Conservation (phyloP, 2,797 vertebrate genomes). For the Cynodonichthys magdalenae region DNA sequence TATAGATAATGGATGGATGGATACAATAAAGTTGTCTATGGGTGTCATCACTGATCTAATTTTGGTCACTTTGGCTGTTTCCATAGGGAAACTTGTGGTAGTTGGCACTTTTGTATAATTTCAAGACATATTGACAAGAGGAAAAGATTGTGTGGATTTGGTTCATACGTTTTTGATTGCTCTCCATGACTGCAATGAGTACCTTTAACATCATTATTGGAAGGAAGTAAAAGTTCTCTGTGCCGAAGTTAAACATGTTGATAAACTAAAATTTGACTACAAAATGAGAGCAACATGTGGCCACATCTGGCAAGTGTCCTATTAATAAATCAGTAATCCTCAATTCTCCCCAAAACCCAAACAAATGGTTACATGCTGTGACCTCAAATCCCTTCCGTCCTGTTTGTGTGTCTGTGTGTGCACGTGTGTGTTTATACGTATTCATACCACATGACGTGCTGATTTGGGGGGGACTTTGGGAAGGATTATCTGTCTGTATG, state of each 20-base stretch:
- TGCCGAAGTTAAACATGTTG: constrained; percentile 20
- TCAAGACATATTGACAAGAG: no score
- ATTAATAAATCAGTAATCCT: constrained; percentile 65
- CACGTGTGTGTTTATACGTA: constrained; percentile 13
- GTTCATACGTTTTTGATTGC: no score
- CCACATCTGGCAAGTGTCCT: constrained; percentile 60
- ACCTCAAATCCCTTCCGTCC: constrained; percentile 46
- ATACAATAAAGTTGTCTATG: no score
- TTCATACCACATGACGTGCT: constrained; percentile 22
- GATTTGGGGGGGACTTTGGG: constrained; percentile 38
- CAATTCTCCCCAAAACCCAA: constrained; percentile 32
- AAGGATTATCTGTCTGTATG: constrained; percentile 72
- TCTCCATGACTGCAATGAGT: no score
- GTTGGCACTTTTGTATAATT: no score
- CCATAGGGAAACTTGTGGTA: no score
- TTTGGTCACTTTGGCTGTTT: no score
- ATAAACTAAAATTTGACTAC: constrained; percentile 4
- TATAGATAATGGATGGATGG: no score
- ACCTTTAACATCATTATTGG: no score
- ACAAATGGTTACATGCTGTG: constrained; percentile 53
- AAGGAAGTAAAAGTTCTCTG: no score
- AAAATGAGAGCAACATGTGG: constrained; percentile 16
- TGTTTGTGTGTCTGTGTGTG: constrained; percentile 20
- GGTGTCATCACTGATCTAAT: no score
- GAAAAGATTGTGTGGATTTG: no score